Evolutionary conservation across 2,113 vertebrate genomes (phyloP), one percentile per base, ranked within the genome.

Genomic region (Catagonus wagneri): DNA sequence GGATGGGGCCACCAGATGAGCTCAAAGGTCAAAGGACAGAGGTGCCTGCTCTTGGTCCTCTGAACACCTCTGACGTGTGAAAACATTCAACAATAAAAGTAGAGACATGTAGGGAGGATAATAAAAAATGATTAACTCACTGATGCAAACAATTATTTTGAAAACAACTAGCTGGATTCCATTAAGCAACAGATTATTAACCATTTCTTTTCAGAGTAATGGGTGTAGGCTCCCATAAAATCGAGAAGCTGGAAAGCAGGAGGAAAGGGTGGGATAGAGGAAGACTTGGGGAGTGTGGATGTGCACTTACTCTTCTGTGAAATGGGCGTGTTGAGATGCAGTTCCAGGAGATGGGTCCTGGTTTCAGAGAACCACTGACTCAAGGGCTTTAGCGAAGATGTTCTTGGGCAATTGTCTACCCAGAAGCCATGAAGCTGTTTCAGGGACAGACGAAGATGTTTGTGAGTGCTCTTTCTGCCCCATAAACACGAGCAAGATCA

Each of bases 101-200:
- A 65, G 83, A 92, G 81, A 56, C n/a, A 2, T 17, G 22, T 12
- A 44, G 34, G 86, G 83, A 95, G 75, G 76, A 22, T 79, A n/a
- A 83, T 54, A 44, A n/a, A 50, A 90, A 93, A 52, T 65, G 23
- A 68, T 34, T 58, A 74, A 75, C 19, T 95, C 83, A 36, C 52
- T 3, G 44, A 32, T 88, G 2, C 29, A 32, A 89, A 75, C 50
- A 23, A 23, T 83, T 68, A 78, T 86, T 95, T 94, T 76, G 74
- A 92, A 94, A 83, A 87, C 54, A 92, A 79, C 60, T 83, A 50
- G 4, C 27, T 93, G 56, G 76, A 23, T 79, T 78, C 76, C 65
- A 9, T 71, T 61, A 95, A 94, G 85, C n/a, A 60, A 61, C 27
- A 60, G 63, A 29, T 54, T 56, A n/a, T 95, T 88, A 76, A 72